Evolutionary conservation across 2,797 vertebrate genomes (phyloP).

Genomic region (Alauda arvensis): DNA sequence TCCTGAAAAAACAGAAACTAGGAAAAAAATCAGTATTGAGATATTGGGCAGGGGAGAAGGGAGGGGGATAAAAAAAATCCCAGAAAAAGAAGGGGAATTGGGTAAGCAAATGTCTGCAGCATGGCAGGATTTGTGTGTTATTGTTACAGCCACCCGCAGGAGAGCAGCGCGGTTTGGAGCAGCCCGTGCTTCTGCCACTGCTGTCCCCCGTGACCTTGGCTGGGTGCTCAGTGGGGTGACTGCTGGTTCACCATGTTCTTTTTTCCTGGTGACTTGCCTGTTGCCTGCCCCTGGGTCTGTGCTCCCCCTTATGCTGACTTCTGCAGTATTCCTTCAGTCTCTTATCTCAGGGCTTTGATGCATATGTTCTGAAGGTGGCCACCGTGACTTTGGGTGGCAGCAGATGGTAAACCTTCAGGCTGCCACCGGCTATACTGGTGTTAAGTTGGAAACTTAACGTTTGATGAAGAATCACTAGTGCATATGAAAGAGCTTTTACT

Average conservation of each 20-base stretch:
- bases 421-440: constrained; percentile 86
- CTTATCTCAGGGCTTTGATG: constrained; percentile 85
- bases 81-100: background rate
- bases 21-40: background rate
- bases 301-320: constrained; percentile 73
- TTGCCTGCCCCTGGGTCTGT: constrained; percentile 74
- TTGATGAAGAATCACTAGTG: constrained; percentile 91
- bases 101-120: background rate
- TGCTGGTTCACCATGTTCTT: constrained; percentile 28
- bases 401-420: constrained; percentile 98
- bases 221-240: constrained; percentile 42
- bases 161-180: background rate
- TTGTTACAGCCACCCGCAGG: background rate
- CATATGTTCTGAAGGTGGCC: constrained; percentile 95
- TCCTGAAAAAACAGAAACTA: background rate
- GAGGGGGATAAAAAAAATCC: rapidly evolving
- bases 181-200: background rate
- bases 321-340: constrained; percentile 71
- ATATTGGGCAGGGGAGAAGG: background rate
- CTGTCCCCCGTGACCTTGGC: constrained; percentile 69
- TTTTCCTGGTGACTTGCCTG: constrained; percentile 71
- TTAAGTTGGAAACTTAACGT: constrained; percentile 89
- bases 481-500: constrained; percentile 91
- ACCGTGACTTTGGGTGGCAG: constrained; percentile 83
- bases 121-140: background rate